Evolutionary conservation across 2,888 invertebrate species (phyloP), one percentile per base, ranked within the genome.

Genomic region (Eulithis prunata): DNA sequence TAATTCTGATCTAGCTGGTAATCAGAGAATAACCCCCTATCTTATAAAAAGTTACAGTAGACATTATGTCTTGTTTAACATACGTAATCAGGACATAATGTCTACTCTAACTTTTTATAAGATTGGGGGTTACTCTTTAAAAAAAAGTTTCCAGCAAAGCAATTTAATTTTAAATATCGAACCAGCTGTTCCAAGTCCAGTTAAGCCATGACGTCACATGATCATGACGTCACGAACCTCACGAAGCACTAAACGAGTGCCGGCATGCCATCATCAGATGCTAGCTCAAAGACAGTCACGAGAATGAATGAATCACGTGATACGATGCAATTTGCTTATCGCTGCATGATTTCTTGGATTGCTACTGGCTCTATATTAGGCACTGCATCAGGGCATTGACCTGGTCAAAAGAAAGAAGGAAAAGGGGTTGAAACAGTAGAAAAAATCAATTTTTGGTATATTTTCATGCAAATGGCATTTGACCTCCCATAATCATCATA

Each of bases 291-390:
- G 53, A 60, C 60, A 13, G 43, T 13, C 32, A 46, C 13, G 49
- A 32, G 47, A 46, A 14, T 53, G 54, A 54, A 54, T 46, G 54
- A 38, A 61, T 61, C 61, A 61, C 61, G 61, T 61, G 61, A 46
- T 46, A 38, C 12, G 4, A 38, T 54, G 46, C 54, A 46, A 13
- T 61, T 36, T 53, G 21, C 4, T 21, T 21, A 49, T 21, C 11
- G 49, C 21, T 21, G n/a, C 49, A 49, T 49, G 21, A 21, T 21
- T 49, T 49, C 47, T 49, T 49, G 21, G 49, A 10, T 21, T 41
- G 41, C 41, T 41, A 41, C 21, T 47, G 47, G 47, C 21, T 21
- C 6, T 8, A 10, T 21, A 3, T 21, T 47, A 13, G 21, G 8
- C 21, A 47, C 10, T 47, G 14, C 14, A 14, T 14, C 21, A 14